Evolutionary conservation across 2,797 vertebrate species (phyloP).

Genomic region (Alectoris magna): DNA sequence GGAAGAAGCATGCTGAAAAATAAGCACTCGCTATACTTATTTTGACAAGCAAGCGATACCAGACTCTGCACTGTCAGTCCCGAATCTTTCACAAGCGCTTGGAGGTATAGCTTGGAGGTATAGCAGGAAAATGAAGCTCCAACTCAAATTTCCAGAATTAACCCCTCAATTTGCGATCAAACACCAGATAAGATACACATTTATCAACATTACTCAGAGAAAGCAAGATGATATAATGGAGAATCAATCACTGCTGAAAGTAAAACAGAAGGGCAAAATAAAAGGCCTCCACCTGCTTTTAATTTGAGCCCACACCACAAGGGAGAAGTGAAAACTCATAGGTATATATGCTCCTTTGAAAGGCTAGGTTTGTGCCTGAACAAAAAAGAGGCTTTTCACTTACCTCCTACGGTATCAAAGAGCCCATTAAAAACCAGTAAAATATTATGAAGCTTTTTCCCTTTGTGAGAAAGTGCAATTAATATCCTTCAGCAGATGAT

Average conservation of each 20-base stretch:
- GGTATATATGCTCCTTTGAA: slow-evolving; percentile 23
- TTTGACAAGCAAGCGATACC: background rate
- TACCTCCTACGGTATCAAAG: slow-evolving; percentile 50
- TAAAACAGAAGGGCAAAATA: slow-evolving; percentile 47
- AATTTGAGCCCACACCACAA: slow-evolving; percentile 9
- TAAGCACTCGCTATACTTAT: background rate
- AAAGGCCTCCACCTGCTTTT: slow-evolving; percentile 35
- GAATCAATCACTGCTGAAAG: slow-evolving; percentile 3
- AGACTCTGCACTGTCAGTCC: background rate
- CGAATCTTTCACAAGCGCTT: background rate
- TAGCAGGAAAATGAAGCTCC: background rate
- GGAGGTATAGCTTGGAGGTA: too few species aligned
- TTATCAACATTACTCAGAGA: background rate
- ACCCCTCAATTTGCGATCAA: background rate
- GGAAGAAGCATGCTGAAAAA: background rate
- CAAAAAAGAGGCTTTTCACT: slow-evolving; percentile 50
- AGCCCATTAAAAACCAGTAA: slow-evolving; percentile 60
- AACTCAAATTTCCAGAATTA: slow-evolving; percentile 1
- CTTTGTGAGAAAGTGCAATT: slow-evolving; percentile 49
- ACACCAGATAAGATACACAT: background rate
- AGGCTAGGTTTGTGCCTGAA: slow-evolving; percentile 19
- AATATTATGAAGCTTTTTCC: slow-evolving; percentile 37
- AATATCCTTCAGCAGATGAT: slow-evolving; percentile 55
- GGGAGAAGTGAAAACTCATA: slow-evolving; percentile 50
- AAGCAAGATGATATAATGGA: background rate